Conservation (phyloP, 2,888 invertebrate species). For the Spisula solida region DNA sequence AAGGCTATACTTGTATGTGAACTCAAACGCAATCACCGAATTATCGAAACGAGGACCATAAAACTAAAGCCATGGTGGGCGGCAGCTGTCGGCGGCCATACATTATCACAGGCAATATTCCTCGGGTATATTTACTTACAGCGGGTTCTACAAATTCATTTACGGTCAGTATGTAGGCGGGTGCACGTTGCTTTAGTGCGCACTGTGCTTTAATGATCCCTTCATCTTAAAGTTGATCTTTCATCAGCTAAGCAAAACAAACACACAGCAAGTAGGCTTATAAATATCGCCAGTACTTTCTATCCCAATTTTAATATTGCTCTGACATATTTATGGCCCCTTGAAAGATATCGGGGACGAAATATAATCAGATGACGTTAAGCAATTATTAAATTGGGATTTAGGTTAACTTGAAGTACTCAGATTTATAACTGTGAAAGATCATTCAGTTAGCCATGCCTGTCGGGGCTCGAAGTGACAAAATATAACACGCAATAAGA, state of each 20-base stretch:
- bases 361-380: slow-evolving; percentile 21
- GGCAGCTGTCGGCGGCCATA: background rate
- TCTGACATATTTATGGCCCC: slow-evolving; percentile 27
- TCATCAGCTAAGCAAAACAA: slow-evolving; percentile 38
- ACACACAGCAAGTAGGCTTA: slow-evolving; percentile 20
- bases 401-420: slow-evolving; percentile 7
- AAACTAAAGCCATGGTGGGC: background rate
- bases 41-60: background rate
- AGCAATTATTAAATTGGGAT: background rate
- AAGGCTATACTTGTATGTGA: background rate
- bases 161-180: background rate
- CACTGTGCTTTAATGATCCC: background rate
- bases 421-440: background rate
- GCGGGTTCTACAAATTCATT: background rate
- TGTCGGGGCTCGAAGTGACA: background rate
- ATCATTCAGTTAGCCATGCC: background rate
- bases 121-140: background rate
- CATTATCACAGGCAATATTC: slow-evolving; percentile 1
- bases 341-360: background rate
- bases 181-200: background rate
- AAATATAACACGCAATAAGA: background rate
- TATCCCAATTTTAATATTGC: background rate
- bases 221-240: background rate
- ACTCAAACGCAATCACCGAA: background rate
- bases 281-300: slow-evolving; percentile 8